Evolutionary conservation across 1,140 invertebrate genomes (phyloP), one percentile per base, ranked within the genome.

Genomic region (Ptiloglossa arizonensis): DNA sequence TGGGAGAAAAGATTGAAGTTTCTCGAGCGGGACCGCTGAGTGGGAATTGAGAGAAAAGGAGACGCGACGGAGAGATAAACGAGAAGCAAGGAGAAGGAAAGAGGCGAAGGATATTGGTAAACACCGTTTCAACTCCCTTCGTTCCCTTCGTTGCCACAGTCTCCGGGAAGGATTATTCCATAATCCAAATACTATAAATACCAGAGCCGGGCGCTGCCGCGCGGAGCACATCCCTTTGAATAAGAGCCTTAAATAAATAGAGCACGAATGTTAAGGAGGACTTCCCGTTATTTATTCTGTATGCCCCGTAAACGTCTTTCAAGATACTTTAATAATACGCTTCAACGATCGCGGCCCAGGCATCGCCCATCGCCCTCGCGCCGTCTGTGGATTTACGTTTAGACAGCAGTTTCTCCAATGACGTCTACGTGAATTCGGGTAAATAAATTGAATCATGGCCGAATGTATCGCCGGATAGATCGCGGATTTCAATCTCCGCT

Each of bases 141-240:
- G 79, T 79, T 89, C 80, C 78, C 71, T 88, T 80, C 76, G 75
- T 66, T 86, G 83, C 79, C 54, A 38, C 57, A 67, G 80, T 86
- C 79, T 86, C 59, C 74, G 64, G 75, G 46, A 78, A 84, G 87
- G 88, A 90, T 91, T 89, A 89, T 90, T 88, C 86, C 81, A 88
- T 91, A 91, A 91, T 91, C 89, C 86, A 90, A 90, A 89, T 89
- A 89, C 86, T 89, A 91, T 90, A 91, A 91, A 91, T 91, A 91
- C 87, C 87, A 86, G 84, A 83, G 79, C 77, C 76, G 81, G 41
- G 13, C 82, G 69, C 63, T 79, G 67, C 67, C 86, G 80, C 46
- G 54, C 70, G 64, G 62, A 57, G 80, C 72, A 83, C 79, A 85
- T 85, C 68, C 83, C 71, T 66, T 73, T 67, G 79, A 69, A 85